Percentiles rank a stretch among this genome's conserved stretches.
Conservation (phyloP, 2,888 invertebrate genomes). For the Orthosia incerta region DNA sequence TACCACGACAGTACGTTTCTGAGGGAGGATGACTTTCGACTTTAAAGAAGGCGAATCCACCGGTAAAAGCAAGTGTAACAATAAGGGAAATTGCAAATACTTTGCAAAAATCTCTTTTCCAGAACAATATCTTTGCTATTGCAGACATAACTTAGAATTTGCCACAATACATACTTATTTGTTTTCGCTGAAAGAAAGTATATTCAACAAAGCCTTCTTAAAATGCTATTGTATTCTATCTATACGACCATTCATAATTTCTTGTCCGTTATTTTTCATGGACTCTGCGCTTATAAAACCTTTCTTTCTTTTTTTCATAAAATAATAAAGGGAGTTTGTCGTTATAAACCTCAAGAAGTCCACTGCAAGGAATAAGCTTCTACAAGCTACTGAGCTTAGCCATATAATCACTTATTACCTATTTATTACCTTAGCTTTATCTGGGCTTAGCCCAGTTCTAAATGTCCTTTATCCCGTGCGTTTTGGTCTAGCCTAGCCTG, state of each 20-base stretch:
- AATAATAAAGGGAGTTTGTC: not conserved
- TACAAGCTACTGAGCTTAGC: not conserved
- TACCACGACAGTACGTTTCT: too few species aligned
- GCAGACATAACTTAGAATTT: not conserved
- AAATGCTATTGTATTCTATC: constrained; percentile 38
- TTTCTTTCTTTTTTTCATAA: constrained; percentile 6
- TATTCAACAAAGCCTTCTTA: constrained; percentile 10
- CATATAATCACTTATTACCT: too few species aligned
- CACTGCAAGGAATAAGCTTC: not conserved
- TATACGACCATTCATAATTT: constrained; percentile 46
- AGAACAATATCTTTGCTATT: constrained; percentile 17
- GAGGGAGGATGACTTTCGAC: too few species aligned
- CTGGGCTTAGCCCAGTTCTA: too few species aligned
- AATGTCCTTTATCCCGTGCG: too few species aligned
- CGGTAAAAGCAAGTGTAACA: not conserved
- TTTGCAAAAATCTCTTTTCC: constrained; percentile 2
- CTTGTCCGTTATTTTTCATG: constrained; percentile 22
- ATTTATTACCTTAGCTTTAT: too few species aligned
- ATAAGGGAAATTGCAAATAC: not conserved
- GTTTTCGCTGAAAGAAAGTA: constrained; percentile 19
- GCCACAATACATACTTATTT: constrained; percentile 1
- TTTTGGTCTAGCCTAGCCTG: not conserved
- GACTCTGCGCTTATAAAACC: constrained; percentile 4
- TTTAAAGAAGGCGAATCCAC: not conserved
- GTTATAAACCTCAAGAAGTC: not conserved